Evolutionary conservation across 2,113 vertebrate genomes (phyloP).

Genomic region (Oreochromis aureus): DNA sequence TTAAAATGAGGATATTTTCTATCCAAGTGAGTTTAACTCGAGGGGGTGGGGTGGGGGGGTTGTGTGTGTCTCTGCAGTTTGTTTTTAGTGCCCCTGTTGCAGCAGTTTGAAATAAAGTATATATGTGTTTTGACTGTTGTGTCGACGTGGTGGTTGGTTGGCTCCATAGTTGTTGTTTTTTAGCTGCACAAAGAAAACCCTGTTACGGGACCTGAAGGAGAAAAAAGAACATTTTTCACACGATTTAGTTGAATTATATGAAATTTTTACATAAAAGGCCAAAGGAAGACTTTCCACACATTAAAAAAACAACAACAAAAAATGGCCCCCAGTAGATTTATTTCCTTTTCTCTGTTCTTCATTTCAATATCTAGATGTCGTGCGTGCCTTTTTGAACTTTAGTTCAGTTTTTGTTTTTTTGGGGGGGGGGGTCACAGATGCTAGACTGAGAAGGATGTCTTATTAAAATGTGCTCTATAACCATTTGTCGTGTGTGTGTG

Average conservation of each 20-base stretch:
- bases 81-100: slow-evolving; percentile 72
- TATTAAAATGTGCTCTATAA: slow-evolving; percentile 20
- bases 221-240: not conserved
- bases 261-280: not conserved
- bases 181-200: not conserved
- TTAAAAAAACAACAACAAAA: not conserved
- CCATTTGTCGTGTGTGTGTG: slow-evolving; percentile 31
- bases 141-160: slow-evolving; percentile 19
- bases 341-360: not conserved
- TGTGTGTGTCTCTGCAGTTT: slow-evolving; percentile 51
- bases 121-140: slow-evolving; percentile 33
- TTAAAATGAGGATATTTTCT: slow-evolving; percentile 65
- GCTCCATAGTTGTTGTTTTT: not conserved
- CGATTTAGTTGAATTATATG: accelerated
- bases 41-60: slow-evolving; percentile 6
- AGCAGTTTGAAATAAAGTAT: slow-evolving; percentile 73
- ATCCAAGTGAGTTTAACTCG: slow-evolving; percentile 42
- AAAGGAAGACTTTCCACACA: not conserved
- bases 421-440: not conserved
- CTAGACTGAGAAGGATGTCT: not conserved
- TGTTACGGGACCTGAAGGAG: not conserved
- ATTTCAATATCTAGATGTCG: slow-evolving; percentile 1
- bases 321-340: not conserved
- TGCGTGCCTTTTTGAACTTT: slow-evolving; percentile 50
- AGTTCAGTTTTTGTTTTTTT: not conserved